A percentile compares a stretch with the other conserved stretches of the same genome.
These are phyloP conservation scores for Platysteira castanea DNA, from an alignment of 2,113 vertebrate species.

Conservation along the genomic window DNA sequence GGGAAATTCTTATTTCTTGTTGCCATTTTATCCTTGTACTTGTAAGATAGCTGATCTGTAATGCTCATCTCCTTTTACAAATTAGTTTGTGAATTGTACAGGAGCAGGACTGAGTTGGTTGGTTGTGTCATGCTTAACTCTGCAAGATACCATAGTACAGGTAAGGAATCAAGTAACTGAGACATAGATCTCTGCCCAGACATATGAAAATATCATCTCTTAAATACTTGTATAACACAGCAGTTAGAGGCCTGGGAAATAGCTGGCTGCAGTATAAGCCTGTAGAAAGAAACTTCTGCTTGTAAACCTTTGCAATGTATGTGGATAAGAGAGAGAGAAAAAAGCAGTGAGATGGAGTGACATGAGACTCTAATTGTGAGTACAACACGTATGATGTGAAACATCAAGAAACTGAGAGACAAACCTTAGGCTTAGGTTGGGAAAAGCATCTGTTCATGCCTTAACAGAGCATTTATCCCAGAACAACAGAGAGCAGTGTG, in stretches of 20 bases:
- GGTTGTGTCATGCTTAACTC: not conserved
- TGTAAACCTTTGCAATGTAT: not conserved
- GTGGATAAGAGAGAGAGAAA: not conserved
- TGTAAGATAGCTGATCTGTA: not conserved
- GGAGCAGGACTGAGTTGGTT: fast-evolving
- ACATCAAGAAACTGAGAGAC: not conserved
- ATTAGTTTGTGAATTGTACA: not conserved
- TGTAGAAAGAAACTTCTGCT: not conserved
- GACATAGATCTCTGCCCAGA: not conserved
- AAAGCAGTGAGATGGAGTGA: not conserved
- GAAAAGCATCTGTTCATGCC: not conserved
- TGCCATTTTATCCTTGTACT: not conserved
- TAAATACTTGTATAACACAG: not conserved
- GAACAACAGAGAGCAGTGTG: not conserved
- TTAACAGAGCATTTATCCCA: not conserved
- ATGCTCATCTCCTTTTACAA: not conserved
- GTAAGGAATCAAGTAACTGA: not conserved
- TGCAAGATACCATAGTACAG: not conserved
- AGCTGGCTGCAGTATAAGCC: not conserved
- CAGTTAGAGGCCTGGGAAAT: not conserved
- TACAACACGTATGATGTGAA: fast-evolving
- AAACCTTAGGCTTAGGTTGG: not conserved
- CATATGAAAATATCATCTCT: not conserved
- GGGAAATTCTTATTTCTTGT: not conserved
- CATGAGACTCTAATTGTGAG: not conserved